Evolutionary conservation across 2,797 vertebrate species (phyloP), one percentile per base, ranked within the genome.

Genomic region (Arctocebus calabarensis): DNA sequence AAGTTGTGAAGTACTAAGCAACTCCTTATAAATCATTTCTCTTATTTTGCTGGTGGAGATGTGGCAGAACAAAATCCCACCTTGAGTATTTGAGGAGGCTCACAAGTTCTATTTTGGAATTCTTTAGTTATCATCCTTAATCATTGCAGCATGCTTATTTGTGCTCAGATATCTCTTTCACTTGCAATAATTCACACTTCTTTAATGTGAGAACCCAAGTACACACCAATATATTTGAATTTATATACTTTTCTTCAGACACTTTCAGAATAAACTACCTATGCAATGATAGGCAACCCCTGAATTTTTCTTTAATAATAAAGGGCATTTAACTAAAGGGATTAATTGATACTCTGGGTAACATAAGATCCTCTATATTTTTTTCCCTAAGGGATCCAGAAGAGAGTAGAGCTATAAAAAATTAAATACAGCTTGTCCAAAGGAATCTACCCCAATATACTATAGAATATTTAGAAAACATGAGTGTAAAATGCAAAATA

Each of bases 401-500:
- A 87, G 59, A 81, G 27, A 93, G 16, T 32, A 91, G 74, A 70
- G 6, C 19, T 68, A 61, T 91, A 84, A 93, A 95, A 92, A 64
- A 66, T 55, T 90, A 95, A 64, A 71, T 61, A 88, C 19, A 64
- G 13, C 81, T 87, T 81, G 32, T 90, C 75, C 61, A 92, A 87
- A 89, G 45, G 62, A 94, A 93, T 91, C 61, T 86, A 52, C 48
- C 91, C 20, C 32, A 87, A 62, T 83, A 68, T 64, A 59, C 34
- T 84, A 4, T 40, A 84, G 23, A 90, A 32, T 79, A 68, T 64
- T 95, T 59, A 68, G 52, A 89, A 93, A 55, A 25, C 79, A 37
- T 29, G 32, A 91, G 34, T 45, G 17, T 88, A 64, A 84, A 91
- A 84, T 57, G 45, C 23, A 93, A 94, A 96, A 84, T 61, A 94